Percentiles rank a stretch among this genome's conserved stretches.
These are phyloP conservation scores for Grus americana DNA, from an alignment of 2,113 vertebrate genomes.

Conservation along the genomic window DNA sequence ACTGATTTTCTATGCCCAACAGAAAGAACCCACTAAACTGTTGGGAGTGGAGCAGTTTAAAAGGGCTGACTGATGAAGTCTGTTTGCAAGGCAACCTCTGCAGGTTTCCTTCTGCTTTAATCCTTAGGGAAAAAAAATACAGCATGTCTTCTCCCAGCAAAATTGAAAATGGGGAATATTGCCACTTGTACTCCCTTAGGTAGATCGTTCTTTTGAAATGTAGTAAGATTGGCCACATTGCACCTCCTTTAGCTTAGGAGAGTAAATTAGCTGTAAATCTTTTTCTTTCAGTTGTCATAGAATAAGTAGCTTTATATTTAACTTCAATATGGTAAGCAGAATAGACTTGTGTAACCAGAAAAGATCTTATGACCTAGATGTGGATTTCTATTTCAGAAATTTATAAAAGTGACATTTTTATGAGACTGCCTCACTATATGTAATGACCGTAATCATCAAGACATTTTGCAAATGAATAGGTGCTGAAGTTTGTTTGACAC, in stretches of 20 bases:
- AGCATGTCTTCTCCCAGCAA: background rate
- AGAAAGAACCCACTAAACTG: background rate
- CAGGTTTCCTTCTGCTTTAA: background rate
- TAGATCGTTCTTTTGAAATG: background rate
- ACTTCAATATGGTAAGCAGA: background rate
- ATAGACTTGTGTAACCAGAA: slow-evolving; percentile 14
- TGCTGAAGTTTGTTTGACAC: slow-evolving; percentile 49
- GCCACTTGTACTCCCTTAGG: background rate
- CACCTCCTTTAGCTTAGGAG: background rate
- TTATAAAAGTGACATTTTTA: slow-evolving; percentile 24
- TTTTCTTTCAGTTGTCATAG: background rate
- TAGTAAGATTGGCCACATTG: background rate
- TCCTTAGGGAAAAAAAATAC: background rate
- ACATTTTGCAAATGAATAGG: slow-evolving; percentile 38
- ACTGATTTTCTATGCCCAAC: background rate
- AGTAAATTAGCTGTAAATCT: slow-evolving; percentile 10
- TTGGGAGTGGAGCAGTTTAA: background rate
- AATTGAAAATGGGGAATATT: background rate
- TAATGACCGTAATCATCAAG: slow-evolving; percentile 29
- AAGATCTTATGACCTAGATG: background rate
- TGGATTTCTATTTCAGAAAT: slow-evolving; percentile 32
- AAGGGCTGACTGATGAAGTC: background rate
- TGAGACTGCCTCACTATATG: slow-evolving; percentile 1
- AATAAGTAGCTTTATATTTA: slow-evolving; percentile 13
- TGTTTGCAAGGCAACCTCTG: background rate